A percentile compares a stretch with the other conserved stretches of the same genome.
phyloP scores from a whole-genome alignment of 2,888 invertebrate species.

The Pelosia muscerda region DNA sequence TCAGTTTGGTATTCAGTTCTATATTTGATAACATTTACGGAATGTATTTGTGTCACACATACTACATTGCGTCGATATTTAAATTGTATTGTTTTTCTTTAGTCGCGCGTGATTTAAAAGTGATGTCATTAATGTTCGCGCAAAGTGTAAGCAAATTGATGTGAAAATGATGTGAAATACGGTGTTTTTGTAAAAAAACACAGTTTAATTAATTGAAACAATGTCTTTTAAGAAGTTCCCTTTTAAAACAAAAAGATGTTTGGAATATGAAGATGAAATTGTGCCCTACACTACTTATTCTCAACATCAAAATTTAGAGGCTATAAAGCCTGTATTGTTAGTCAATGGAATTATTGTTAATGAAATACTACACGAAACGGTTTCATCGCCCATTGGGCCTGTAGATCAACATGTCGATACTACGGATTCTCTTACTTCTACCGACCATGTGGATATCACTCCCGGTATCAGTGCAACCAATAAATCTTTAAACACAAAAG shows the following conservation, averaged over 20 bases:
- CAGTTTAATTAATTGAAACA: background rate
- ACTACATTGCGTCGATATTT: conserved; percentile 22
- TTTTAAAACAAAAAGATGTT: conserved; percentile 1
- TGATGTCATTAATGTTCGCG: background rate
- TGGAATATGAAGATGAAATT: background rate
- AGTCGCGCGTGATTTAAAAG: background rate
- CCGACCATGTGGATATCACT: background rate
- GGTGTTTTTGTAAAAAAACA: background rate
- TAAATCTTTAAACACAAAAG: background rate
- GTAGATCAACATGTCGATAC: background rate
- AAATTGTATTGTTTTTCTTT: conserved; percentile 15
- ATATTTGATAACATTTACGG: conserved; percentile 27
- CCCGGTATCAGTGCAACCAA: background rate
- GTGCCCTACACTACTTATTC: background rate
- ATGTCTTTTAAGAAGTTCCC: conserved; percentile 7
- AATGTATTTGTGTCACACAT: background rate
- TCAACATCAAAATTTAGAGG: background rate
- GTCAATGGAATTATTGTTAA: background rate
- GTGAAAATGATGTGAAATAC: background rate
- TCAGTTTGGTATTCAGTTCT: conserved; percentile 36
- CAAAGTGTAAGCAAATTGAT: background rate
- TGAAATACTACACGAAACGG: background rate
- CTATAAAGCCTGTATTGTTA: background rate
- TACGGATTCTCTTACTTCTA: background rate
- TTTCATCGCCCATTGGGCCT: background rate